Base-by-base conservation (phyloP, 2,888 invertebrate species). In the Calameuta filiformis region DNA sequence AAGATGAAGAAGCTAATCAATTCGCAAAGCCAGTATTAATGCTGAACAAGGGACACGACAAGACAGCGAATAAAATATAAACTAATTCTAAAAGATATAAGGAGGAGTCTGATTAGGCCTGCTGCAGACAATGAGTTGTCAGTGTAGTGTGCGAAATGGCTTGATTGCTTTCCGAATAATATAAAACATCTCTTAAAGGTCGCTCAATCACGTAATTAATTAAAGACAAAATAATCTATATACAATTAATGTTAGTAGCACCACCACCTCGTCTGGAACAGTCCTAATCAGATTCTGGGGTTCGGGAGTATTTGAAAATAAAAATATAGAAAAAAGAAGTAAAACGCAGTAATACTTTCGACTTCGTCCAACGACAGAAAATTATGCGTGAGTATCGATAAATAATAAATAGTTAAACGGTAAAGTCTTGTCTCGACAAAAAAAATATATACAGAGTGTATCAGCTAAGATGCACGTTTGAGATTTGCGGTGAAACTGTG, bases 221-320 rank as follows among this genome's bases (percentile, higher is more conserved):
- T 56, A 23, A 56, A 56, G 56, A 56, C 56, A 56, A 56, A 56
- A 15, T 56, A 56, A 56, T 56, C 23, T 56, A 56, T 56, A 56
- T 56, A 56, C 56, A 56, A 56, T 56, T 56, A 56, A 56, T 56
- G 56, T 56, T 56, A 56, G 56, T 34, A 71, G 33, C 71, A 77
- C 84, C 85, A 84, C 85, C 85, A 86, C 87, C 84, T 86, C 83
- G 90, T 91, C 92, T 92, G 92, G 92, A 92, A 92, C 92, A 92
- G 90, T 91, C 91, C 92, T 91, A 92, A 92, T 92, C 91, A 91
- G 91, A 91, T 90, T 90, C 85, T 87, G 86, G 84, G 88, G 86
- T 82, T 88, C 81, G 82, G 85, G 90, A 85, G 85, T 83, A 83
- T 82, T 79, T 85, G 83, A 82, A 80, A 79, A 77, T 4, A 80